Base-by-base conservation (phyloP, 2,113 vertebrate species). In the Catagonus wagneri region DNA sequence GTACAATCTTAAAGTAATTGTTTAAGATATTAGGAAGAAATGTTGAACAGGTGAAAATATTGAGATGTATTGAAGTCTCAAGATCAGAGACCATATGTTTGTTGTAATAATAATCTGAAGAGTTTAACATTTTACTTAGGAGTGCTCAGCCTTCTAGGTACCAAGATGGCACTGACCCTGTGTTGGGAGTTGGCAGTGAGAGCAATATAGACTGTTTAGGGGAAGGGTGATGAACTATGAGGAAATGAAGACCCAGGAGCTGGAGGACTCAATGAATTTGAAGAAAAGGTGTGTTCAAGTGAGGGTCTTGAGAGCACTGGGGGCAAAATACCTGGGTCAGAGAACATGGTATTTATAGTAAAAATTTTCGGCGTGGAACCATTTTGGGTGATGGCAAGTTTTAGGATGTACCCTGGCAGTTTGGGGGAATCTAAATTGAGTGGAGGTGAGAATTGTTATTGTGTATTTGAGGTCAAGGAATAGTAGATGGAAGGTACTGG, bases 391-490 rank as follows among this genome's bases (percentile, higher is more conserved):
- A 75, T 54, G 32, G 66, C 36, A 76, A 83, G 11, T 34, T 68
- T 94, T 15, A 56, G 27, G 32, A n/a, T 86, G 7, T 75, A n/a
- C 39, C 15, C 27, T 93, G 65, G 52, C 14, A 34, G 7, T 52
- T 61, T 58, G 16, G 25, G 29, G 22, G 29, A 44, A 19, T 65
- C 71, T 71, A 56, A 72, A 15, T 15, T 27, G 52, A 69, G 60
- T 83, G 63, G 66, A 79, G 20, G 44, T 83, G 39, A 88, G 81
- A 69, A 58, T 87, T 75, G 2, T 74, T 87, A 95, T 9, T 83
- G 56, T 84, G 6, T 78, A 72, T 61, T 81, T 83, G 60, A 76
- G n/a, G 32, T 81, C 83, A 89, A 89, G 39, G 25, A 92, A 78
- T 2, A 94, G 16, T 66, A 85, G 54, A 50, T 79, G 72, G n/a